Conservation (phyloP, 2,113 vertebrate genomes). For the Catagonus wagneri region DNA sequence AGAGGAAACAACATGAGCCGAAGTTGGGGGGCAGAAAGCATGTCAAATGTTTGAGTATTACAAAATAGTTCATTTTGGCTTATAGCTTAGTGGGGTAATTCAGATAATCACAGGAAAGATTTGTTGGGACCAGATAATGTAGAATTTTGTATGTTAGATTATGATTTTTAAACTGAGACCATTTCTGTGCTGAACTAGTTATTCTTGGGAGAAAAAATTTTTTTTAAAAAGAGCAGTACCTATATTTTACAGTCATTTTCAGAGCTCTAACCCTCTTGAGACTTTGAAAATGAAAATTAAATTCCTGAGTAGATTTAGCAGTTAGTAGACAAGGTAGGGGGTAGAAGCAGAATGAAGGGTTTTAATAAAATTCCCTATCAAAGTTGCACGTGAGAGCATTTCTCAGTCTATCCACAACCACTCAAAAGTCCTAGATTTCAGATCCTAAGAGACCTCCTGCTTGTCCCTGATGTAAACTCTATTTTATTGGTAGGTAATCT, state of each 20-base stretch:
- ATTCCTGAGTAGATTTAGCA: slow-evolving; percentile 82
- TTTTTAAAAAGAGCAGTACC: not conserved
- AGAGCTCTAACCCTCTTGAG: slow-evolving; percentile 73
- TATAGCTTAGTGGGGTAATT: not conserved
- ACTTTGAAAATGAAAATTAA: slow-evolving; percentile 81
- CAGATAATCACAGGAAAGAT: not conserved
- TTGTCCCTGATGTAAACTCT: slow-evolving; percentile 73
- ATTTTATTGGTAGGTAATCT: slow-evolving; percentile 77
- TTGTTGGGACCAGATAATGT: not conserved
- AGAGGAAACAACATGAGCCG: not conserved
- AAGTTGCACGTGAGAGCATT: slow-evolving; percentile 73
- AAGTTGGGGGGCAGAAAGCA: not conserved
- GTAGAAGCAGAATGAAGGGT: slow-evolving; percentile 77
- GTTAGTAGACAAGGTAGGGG: slow-evolving; percentile 79
- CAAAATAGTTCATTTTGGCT: not conserved
- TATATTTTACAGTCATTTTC: slow-evolving; percentile 69
- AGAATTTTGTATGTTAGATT: slow-evolving; percentile 38
- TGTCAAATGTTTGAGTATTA: not conserved
- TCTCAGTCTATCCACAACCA: slow-evolving; percentile 61
- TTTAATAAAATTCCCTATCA: slow-evolving; percentile 82
- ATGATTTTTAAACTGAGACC: slow-evolving; percentile 52
- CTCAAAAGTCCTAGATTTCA: slow-evolving; percentile 72
- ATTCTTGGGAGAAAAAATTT: slow-evolving; percentile 59
- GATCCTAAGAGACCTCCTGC: slow-evolving; percentile 75
- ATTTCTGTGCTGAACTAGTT: slow-evolving; percentile 36